Conservation (phyloP, 2,888 invertebrate species). For the Crioceris asparagi region DNA sequence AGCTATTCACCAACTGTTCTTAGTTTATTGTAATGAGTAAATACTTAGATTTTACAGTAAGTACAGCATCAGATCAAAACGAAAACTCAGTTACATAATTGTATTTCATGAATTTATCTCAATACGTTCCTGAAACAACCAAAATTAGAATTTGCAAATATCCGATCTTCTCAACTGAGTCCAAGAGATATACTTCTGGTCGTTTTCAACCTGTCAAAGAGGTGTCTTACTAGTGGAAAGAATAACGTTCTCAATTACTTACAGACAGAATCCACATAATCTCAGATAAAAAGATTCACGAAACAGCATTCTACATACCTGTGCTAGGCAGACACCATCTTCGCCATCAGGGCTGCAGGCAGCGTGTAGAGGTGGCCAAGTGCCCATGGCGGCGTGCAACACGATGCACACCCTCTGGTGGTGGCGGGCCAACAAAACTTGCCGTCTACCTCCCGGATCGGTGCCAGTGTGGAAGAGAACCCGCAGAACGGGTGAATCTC, state of each 20-base stretch:
- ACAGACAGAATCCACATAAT: no score
- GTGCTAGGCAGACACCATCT: slow-evolving; percentile 83
- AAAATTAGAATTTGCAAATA: not conserved
- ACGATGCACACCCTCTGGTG: slow-evolving; percentile 67
- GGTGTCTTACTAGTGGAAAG: no score
- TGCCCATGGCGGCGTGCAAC: slow-evolving; percentile 57
- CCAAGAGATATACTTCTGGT: no score
- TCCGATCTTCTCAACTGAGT: not conserved
- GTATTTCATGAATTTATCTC: no score
- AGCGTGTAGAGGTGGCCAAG: slow-evolving; percentile 59
- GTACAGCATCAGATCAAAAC: no score
- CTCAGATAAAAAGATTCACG: no score
- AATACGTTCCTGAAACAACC: not conserved
- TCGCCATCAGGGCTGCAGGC: slow-evolving; percentile 91
- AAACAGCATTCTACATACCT: slow-evolving; percentile 22
- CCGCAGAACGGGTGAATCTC: slow-evolving; percentile 83
- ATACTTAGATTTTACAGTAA: no score
- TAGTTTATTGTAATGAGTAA: no score
- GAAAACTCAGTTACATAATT: no score
- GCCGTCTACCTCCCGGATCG: slow-evolving; percentile 68
- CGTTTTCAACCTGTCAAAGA: no score
- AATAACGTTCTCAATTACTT: no score
- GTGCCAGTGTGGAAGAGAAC: slow-evolving; percentile 88
- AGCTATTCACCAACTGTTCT: no score
- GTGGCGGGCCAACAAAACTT: slow-evolving; percentile 45